A percentile compares a stretch with the other conserved stretches of the same genome.
phyloP scores from a whole-genome alignment of 2,888 invertebrate species.

The Margaritifera margaritifera region DNA sequence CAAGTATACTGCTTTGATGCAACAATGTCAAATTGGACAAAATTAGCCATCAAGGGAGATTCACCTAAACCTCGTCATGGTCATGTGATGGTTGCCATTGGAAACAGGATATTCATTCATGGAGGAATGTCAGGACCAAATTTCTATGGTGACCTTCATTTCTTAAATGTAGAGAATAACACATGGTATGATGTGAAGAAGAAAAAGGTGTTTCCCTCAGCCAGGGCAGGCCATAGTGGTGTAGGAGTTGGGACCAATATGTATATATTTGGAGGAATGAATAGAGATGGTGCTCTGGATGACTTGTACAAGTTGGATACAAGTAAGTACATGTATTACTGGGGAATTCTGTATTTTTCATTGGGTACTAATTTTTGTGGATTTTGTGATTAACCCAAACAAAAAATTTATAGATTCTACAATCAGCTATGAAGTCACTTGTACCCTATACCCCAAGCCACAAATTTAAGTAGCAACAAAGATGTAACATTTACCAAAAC shows the following conservation, averaged over 20 bases:
- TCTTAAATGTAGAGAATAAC: slow-evolving; percentile 63
- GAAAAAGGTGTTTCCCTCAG: slow-evolving; percentile 60
- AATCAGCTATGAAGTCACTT: too few species aligned
- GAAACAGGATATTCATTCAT: slow-evolving; percentile 66
- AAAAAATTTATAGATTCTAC: too few species aligned
- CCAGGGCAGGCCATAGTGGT: slow-evolving; percentile 70
- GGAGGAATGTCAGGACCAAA: slow-evolving; percentile 70
- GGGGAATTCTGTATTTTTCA: background rate
- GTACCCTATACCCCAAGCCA: too few species aligned
- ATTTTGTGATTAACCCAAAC: background rate
- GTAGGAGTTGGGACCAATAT: slow-evolving; percentile 55
- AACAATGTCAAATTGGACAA: slow-evolving; percentile 59
- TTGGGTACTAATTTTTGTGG: too few species aligned
- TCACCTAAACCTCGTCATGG: slow-evolving; percentile 71
- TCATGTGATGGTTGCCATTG: slow-evolving; percentile 66
- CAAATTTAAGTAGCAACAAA: too few species aligned
- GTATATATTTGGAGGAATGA: slow-evolving; percentile 72
- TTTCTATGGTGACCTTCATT: slow-evolving; percentile 70
- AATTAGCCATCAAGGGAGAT: slow-evolving; percentile 58
- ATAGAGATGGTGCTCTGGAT: slow-evolving; percentile 68
- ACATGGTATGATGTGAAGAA: slow-evolving; percentile 63
- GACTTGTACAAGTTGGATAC: slow-evolving; percentile 68
- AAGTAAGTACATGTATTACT: slow-evolving; percentile 47
- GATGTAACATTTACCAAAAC: too few species aligned
- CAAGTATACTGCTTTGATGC: slow-evolving; percentile 67